phyloP scores from a whole-genome alignment of 2,113 vertebrate species.

The Odobenus rosmarus region DNA sequence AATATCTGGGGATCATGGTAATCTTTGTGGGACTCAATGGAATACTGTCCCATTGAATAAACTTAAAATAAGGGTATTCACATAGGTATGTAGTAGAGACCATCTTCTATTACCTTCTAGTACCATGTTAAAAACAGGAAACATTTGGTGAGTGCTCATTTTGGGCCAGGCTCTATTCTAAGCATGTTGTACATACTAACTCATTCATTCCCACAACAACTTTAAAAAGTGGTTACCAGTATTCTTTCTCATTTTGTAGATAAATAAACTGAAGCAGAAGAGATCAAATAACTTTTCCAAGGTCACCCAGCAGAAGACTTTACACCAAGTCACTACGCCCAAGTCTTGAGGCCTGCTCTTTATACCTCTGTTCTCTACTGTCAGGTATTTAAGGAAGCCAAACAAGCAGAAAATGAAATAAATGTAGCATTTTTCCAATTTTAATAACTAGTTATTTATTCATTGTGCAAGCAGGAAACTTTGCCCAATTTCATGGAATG shows the following conservation, averaged over 20 bases:
- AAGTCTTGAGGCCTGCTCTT: background rate
- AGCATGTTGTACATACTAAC: background rate
- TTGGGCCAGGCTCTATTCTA: fast-evolving
- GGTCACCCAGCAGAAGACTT: background rate
- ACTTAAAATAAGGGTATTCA: background rate
- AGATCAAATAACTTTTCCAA: background rate
- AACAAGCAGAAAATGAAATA: background rate
- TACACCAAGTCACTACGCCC: background rate
- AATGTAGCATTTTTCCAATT: background rate
- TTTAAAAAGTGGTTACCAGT: background rate
- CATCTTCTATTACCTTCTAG: background rate
- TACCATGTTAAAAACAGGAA: background rate
- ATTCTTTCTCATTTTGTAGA: background rate
- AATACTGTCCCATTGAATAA: background rate
- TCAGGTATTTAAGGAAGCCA: background rate
- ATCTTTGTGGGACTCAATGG: background rate
- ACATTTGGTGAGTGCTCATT: background rate
- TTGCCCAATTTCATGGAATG: background rate
- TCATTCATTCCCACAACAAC: background rate
- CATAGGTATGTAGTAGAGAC: background rate
- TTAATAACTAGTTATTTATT: background rate
- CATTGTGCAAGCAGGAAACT: background rate
- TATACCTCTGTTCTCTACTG: background rate
- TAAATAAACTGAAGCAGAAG: background rate
- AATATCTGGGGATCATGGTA: background rate